phyloP scores from a whole-genome alignment of 1,140 invertebrate species.

The Oncopodura yosiiana region DNA sequence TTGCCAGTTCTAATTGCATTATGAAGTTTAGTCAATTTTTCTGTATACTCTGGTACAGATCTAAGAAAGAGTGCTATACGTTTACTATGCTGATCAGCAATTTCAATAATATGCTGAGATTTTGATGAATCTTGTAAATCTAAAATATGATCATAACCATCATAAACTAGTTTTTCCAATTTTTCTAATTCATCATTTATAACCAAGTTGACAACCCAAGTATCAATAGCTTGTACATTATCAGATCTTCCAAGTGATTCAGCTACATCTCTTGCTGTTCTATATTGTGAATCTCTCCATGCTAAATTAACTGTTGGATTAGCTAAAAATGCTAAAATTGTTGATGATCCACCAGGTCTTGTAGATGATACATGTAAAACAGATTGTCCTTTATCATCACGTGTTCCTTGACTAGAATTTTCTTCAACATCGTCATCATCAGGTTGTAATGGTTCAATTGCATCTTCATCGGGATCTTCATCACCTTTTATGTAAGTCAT shows the following conservation, averaged over 20 bases:
- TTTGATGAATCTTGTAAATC: slow-evolving; percentile 56
- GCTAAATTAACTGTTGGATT: slow-evolving; percentile 32
- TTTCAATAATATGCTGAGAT: slow-evolving; percentile 56
- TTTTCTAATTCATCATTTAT: slow-evolving; percentile 51
- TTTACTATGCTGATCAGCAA: slow-evolving; percentile 52
- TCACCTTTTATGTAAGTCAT: no score
- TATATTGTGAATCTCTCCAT: slow-evolving; percentile 65
- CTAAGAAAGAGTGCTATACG: slow-evolving; percentile 54
- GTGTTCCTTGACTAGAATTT: slow-evolving; percentile 7
- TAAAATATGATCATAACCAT: slow-evolving; percentile 79
- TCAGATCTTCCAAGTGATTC: slow-evolving; percentile 62
- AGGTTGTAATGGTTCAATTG: neutral
- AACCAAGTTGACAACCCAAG: slow-evolving; percentile 61
- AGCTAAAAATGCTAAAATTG: slow-evolving; percentile 24
- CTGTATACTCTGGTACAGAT: slow-evolving; percentile 59
- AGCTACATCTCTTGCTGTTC: slow-evolving; percentile 77
- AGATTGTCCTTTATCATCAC: slow-evolving; percentile 79
- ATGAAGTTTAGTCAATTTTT: slow-evolving; percentile 56
- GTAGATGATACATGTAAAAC: slow-evolving; percentile 79
- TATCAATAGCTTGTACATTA: slow-evolving; percentile 55
- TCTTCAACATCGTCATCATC: neutral
- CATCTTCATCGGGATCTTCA: neutral
- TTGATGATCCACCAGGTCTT: slow-evolving; percentile 43
- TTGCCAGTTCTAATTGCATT: slow-evolving; percentile 59
- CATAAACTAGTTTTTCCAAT: slow-evolving; percentile 62